Evolutionary conservation across 2,888 invertebrate genomes (phyloP), one percentile per base, ranked within the genome.

Genomic region (Zygogramma bicolorata): DNA sequence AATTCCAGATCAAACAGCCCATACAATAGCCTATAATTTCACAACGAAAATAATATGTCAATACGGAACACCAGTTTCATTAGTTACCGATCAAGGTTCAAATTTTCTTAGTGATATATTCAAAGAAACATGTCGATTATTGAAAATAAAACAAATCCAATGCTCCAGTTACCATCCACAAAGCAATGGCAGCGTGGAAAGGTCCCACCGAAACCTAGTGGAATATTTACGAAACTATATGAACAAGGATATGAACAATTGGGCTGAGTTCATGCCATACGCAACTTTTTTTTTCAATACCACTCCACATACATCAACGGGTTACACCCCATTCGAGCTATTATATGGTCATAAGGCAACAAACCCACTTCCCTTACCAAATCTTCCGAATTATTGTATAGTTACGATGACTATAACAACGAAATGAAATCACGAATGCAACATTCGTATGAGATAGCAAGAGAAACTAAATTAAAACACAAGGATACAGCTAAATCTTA

Each of bases 1-100:
- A 0, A 74, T 86, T 8, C 79, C 77, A 5, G 83, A 85, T 78
- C 79, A 81, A 29, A 82, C 83, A 77, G 81, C 86, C 0, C 20
- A 40, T 53, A 85, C 84, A 0, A 76, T 86, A 7, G 84, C 85
- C 0, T 75, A 76, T 67, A 73, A 57, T 34, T 78, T 82, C 8
- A 75, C 74, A 4, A 46, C 82, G 65, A 27, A 77, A 62, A 77
- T 78, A 49, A 75, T 83, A 69, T 72, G 77, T 79, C 49, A 70
- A 77, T 74, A 77, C 61, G 76, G 75, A 46, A 70, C 74, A 10
- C 78, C 78, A 5, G 40, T 68, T 46, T 65, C 67, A 61, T 66
- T 78, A 31, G 27, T 78, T n/a, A 73, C 78, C 1, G 74, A 79
- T 46, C 75, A 77, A 72, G 75, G 78, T 25, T 22, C 27, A 59